A percentile compares a stretch with the other conserved stretches of the same genome.
Conservation (phyloP, 2,888 invertebrate genomes). For the Hirtodrosophila alboralis region DNA sequence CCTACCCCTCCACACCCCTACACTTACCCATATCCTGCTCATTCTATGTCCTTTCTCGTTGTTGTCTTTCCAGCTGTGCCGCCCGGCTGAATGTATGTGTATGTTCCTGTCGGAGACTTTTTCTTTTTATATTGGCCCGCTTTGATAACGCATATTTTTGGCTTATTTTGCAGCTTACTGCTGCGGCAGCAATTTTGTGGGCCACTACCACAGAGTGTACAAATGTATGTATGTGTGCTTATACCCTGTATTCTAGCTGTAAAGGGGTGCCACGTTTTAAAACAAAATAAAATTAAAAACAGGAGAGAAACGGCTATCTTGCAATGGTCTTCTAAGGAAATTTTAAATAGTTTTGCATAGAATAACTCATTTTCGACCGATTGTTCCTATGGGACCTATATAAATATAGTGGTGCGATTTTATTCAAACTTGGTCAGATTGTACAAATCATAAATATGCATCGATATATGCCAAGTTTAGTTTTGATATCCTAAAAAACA, state of each 20-base stretch:
- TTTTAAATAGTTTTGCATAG: no score
- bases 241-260: conserved; percentile 8
- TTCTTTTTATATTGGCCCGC: conserved; percentile 75
- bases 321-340: no score
- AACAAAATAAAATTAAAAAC: no score
- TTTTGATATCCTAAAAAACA: no score
- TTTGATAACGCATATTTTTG: conserved; percentile 78
- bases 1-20: background rate
- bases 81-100: conserved; percentile 26
- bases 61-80: conserved; percentile 67
- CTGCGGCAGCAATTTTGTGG: conserved; percentile 74
- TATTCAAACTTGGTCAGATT: no score
- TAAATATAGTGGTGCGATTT: no score
- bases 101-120: conserved; percentile 28
- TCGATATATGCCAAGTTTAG: no score
- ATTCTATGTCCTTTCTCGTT: conserved; percentile 32
- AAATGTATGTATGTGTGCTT: background rate
- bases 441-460: no score
- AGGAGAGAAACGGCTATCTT: no score
- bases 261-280: no score
- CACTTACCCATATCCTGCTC: background rate
- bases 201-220: conserved; percentile 13
- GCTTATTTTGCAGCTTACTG: conserved; percentile 79
- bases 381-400: no score
- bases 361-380: no score